phyloP scores from a whole-genome alignment of 1,140 invertebrate genomes.

The Pantala flavescens region DNA sequence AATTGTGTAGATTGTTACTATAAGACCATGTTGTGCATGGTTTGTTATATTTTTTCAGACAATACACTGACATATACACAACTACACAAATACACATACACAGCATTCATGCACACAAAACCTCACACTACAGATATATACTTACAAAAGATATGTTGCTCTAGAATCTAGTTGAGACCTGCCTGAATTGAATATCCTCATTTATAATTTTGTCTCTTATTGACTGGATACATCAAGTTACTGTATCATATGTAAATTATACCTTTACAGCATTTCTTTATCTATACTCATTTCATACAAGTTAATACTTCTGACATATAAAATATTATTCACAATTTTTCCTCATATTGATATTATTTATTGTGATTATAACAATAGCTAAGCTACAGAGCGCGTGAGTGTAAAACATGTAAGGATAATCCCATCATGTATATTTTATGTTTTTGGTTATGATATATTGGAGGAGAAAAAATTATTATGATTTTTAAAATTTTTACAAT shows the following conservation, averaged over 20 bases:
- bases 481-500: not conserved
- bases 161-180: conserved; percentile 1
- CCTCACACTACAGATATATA: conserved; percentile 1
- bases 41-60: conserved; percentile 17
- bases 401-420: not conserved
- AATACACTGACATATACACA: conserved; percentile 11
- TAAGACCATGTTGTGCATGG: conserved; percentile 16
- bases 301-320: not conserved
- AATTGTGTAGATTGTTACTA: conserved; percentile 17
- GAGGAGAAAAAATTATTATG: not conserved
- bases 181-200: conserved; percentile 1
- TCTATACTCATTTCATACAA: not conserved
- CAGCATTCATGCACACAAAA: not conserved
- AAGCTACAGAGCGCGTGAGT: not conserved
- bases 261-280: not conserved
- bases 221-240: not conserved
- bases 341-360: not conserved
- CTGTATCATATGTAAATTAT: not conserved
- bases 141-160: conserved; percentile 1
- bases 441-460: not conserved
- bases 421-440: not conserved
- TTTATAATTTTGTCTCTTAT: conserved; percentile 1
- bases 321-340: not conserved
- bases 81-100: not conserved
- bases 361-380: not conserved